These are phyloP conservation scores for Dendropsophus ebraccatus DNA, from an alignment of 2,113 vertebrate species.

Conservation along the genomic window DNA sequence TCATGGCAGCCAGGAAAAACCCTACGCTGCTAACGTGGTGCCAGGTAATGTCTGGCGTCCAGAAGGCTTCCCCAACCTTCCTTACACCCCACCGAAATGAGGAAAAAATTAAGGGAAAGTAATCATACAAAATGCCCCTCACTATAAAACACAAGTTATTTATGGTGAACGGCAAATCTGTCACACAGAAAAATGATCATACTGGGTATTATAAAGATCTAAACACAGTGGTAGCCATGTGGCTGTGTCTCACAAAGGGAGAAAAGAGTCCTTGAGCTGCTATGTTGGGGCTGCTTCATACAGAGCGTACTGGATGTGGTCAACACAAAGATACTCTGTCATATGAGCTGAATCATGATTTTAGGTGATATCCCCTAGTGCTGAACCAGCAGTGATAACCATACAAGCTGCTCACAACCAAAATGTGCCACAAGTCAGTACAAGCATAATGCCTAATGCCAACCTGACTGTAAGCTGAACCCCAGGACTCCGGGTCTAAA, in stretches of 20 bases:
- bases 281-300: neutral
- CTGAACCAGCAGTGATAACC: neutral
- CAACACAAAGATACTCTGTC: neutral
- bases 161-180: no score
- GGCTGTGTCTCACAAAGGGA: no score
- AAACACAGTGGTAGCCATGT: no score
- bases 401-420: neutral
- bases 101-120: no score
- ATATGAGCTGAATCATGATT: neutral
- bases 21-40: neutral
- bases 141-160: no score
- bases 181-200: no score
- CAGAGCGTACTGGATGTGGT: no score
- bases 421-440: neutral
- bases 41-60: neutral
- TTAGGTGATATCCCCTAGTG: no score
- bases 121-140: no score
- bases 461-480: neutral
- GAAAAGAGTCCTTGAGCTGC: no score
- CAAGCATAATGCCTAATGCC: no score
- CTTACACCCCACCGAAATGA: neutral
- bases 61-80: neutral
- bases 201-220: no score
- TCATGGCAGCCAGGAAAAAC: neutral
- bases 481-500: neutral